These are phyloP conservation scores for Noctuana brunneofusca DNA, from an alignment of 2,888 invertebrate genomes.

Conservation along the genomic window DNA sequence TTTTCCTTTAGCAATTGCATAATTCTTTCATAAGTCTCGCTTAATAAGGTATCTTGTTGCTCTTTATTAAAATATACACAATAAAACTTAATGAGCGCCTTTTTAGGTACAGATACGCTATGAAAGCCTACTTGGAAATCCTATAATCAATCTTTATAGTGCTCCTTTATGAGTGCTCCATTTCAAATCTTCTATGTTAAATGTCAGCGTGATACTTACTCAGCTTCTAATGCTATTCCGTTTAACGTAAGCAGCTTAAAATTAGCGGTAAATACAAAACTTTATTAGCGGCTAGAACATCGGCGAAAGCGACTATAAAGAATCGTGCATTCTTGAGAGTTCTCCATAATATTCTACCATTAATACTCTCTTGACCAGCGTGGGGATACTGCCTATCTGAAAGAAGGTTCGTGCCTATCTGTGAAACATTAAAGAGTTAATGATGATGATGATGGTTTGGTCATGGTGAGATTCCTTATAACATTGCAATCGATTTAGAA, in stretches of 20 bases:
- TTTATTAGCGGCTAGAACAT: no score
- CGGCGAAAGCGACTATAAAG: no score
- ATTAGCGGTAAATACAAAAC: neutral
- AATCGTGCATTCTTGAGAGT: no score
- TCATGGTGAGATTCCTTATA: neutral
- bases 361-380: no score
- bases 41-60: constrained; percentile 4
- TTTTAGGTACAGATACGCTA: constrained; percentile 10
- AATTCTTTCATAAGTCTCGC: constrained; percentile 4
- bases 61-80: neutral
- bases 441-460: neutral
- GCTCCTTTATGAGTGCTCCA: constrained; percentile 19
- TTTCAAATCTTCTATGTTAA: constrained; percentile 14
- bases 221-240: neutral
- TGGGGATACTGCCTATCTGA: no score
- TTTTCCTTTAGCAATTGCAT: neutral
- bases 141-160: constrained; percentile 21
- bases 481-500: neutral
- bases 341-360: no score
- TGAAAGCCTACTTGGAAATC: constrained; percentile 6
- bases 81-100: constrained; percentile 12
- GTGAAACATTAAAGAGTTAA: neutral
- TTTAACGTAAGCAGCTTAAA: constrained; percentile 16
- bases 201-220: constrained; percentile 5
- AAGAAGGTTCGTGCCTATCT: neutral